These are phyloP conservation scores for Teleopsis dalmanni DNA, from an alignment of 1,140 invertebrate species.

Conservation along the genomic window DNA sequence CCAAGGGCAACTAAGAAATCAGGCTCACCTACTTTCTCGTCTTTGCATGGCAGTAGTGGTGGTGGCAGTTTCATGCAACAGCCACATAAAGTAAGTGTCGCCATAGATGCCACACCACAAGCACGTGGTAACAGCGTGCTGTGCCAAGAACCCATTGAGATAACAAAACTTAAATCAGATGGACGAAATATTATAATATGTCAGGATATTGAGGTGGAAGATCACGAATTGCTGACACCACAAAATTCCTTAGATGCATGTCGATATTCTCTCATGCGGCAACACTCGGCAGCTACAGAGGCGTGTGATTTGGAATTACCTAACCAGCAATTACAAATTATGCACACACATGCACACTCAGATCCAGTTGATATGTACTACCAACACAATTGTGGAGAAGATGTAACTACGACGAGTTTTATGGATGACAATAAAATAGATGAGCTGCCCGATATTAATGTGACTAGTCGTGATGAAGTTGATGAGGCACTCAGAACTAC, in stretches of 20 bases:
- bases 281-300: slow-evolving; percentile 31
- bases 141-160: slow-evolving; percentile 66
- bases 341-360: slow-evolving; percentile 65
- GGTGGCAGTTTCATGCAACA: slow-evolving; percentile 36
- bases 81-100: slow-evolving; percentile 62
- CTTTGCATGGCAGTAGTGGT: slow-evolving; percentile 42
- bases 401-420: slow-evolving; percentile 46
- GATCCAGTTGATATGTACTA: slow-evolving; percentile 54
- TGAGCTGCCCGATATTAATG: slow-evolving; percentile 56
- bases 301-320: slow-evolving; percentile 22
- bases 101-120: slow-evolving; percentile 64
- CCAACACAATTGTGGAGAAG: slow-evolving; percentile 33
- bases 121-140: slow-evolving; percentile 62
- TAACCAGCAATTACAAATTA: slow-evolving; percentile 9
- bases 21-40: slow-evolving; percentile 29
- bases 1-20: slow-evolving; percentile 10
- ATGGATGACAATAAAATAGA: slow-evolving; percentile 45
- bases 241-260: slow-evolving; percentile 30
- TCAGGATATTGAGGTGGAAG: slow-evolving; percentile 38
- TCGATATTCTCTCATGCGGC: slow-evolving; percentile 25
- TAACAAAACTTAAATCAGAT: slow-evolving; percentile 32
- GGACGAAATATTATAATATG: slow-evolving; percentile 35
- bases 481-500: slow-evolving; percentile 35
- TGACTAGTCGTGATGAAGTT: slow-evolving; percentile 53
- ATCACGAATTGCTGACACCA: slow-evolving; percentile 28